Evolutionary conservation across 2,797 vertebrate species (phyloP), one percentile per base, ranked within the genome.

Genomic region (Protonibea diacanthus): DNA sequence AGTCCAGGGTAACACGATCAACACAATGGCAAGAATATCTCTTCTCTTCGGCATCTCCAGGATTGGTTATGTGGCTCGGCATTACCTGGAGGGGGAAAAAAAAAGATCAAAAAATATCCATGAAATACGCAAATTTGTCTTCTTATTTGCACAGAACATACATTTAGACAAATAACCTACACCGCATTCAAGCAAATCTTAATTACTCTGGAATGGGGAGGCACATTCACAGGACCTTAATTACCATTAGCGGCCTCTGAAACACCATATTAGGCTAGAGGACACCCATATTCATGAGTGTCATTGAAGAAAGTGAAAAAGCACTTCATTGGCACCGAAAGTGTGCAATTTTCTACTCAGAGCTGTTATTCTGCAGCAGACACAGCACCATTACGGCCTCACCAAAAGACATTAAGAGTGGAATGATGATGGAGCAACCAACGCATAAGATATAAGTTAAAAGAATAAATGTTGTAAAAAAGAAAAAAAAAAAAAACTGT

Each of bases 1-100:
- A 8, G 98, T 99, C 98, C 98, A 99, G 86, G 98, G 98, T 94
- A 99, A 97, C 93, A 99, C 97, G 64, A 99, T 99, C 95, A 99
- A 97, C 93, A 99, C 96, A 77, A 99, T 96, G 86, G 98, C 97
- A 92, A 99, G 97, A 96, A 99, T 97, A 96, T 99, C 97, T 95
- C 98, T 97, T 97, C 98, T 97, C 93, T 99, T 99, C 97, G 97
- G 97, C 98, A 99, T 99, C 97, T 99, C 98, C 97, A 97, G 96
- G 96, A 95, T 95, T 97, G 97, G 95, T 95, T 96, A 96, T 97
- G 95, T 95, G 96, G 96, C 96, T 97, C 96, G 95, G 97, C 97
- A 97, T 99, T 97, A 98, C 97, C 97, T 99, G 95, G 47, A 67
- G 21, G 20, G 42, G 29, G 6, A 33, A 42, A 44, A 59, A 52